Base-by-base conservation (phyloP, 2,113 vertebrate species). In the Galemys pyrenaicus region DNA sequence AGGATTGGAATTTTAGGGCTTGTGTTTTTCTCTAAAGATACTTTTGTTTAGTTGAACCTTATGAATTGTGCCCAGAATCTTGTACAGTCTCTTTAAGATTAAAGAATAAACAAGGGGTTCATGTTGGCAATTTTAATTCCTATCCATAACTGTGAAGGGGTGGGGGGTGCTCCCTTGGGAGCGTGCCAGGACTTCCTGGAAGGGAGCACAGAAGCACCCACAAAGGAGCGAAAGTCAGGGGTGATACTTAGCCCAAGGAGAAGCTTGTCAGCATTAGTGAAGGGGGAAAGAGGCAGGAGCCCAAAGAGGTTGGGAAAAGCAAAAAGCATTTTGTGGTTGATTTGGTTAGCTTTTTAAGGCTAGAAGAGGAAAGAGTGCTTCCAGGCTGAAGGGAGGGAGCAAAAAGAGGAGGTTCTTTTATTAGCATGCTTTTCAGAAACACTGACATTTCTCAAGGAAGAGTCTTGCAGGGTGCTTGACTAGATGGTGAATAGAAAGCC, bases 271-370 rank as follows among this genome's bases (percentile, higher is more conserved):
- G 39, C 65, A 19, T 16, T 11, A 54, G 46, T 28, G 0, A 22
- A 26, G n/a, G 2, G 2, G 17, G 35, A 75, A 58, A 49, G 70
- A 35, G 30, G 26, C 1, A n/a, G 49, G 71, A 78, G 35, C 85
- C 62, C 19, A 4, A 5, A 5, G 8, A 22, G 20, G 6, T 46
- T 37, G 35, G 32, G n/a, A 35, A 17, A 87, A 30, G 65, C n/a
- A 9, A 35, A 15, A 60, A 32, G 51, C 3, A 0, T 39, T 64
- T 58, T 4, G 17, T 30, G 26, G 12, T 30, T 51, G 28, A 9
- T 41, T 75, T 16, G 71, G 8, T 89, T 65, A 46, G 26, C 49
- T 80, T 92, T 85, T 65, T 83, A 74, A 94, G 64, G 77, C n/a
- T 54, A 30, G 46, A 91, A 79, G 19, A 58, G 41, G 30, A 20